Conservation (phyloP, 2,888 invertebrate species). For the Hypercompe scribonia region DNA sequence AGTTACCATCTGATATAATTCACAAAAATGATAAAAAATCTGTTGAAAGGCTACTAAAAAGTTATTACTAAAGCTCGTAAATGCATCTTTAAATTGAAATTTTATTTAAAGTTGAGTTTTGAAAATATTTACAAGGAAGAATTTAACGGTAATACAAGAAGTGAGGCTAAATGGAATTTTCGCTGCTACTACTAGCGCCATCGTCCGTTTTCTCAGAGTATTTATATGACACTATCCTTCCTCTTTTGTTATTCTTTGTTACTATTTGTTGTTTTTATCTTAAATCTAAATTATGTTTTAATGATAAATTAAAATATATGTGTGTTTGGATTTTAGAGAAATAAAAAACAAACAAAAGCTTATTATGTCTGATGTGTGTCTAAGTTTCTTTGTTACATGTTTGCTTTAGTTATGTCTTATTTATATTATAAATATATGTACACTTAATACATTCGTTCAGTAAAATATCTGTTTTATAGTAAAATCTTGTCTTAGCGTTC, state of each 20-base stretch:
- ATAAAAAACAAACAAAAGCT: not conserved
- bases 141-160: not conserved
- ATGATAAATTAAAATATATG: not conserved
- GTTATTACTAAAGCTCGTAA: not conserved
- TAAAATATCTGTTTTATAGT: constrained; percentile 18
- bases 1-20: not conserved
- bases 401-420: constrained; percentile 23
- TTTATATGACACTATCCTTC: not conserved
- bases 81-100: not conserved
- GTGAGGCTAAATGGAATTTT: not conserved
- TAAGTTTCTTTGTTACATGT: constrained; percentile 31
- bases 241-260: not conserved
- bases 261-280: not conserved
- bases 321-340: not conserved
- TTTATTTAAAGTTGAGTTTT: not conserved
- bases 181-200: not conserved
- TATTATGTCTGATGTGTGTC: not conserved
- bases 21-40: not conserved
- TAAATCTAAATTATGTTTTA: not conserved
- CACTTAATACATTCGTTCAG: constrained; percentile 22
- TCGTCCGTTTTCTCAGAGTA: not conserved
- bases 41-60: not conserved
- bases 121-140: not conserved
- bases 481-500: constrained; percentile 25
- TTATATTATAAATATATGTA: constrained; percentile 15